A percentile compares a stretch with the other conserved stretches of the same genome.
phyloP scores from a whole-genome alignment of 2,113 vertebrate genomes.

The Amia ocellicauda region DNA sequence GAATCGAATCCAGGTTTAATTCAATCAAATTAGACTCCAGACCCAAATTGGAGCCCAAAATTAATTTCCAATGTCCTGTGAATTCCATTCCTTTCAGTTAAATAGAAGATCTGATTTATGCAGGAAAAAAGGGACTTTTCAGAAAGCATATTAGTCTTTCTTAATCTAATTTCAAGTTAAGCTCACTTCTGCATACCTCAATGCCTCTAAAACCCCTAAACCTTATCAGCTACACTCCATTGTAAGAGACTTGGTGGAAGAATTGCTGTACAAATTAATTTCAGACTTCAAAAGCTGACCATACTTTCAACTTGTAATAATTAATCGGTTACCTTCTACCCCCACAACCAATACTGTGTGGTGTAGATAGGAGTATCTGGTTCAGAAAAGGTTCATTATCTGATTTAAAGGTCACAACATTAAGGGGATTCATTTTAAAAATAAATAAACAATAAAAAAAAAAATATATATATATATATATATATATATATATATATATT shows the following conservation, averaged over 20 bases:
- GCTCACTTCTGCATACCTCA: not conserved
- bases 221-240: not conserved
- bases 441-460: too few species aligned
- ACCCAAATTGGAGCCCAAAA: slow-evolving; percentile 20
- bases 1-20: slow-evolving; percentile 22
- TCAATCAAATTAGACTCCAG: slow-evolving; percentile 19
- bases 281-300: slow-evolving; percentile 1
- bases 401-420: too few species aligned
- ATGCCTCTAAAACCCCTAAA: not conserved
- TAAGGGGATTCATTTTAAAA: too few species aligned
- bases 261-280: not conserved
- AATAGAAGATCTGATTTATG: not conserved
- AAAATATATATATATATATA: too few species aligned
- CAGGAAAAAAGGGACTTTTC: too few species aligned
- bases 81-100: slow-evolving; percentile 19
- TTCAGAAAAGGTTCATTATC: too few species aligned
- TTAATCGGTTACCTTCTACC: too few species aligned
- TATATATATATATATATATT: too few species aligned
- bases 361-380: too few species aligned
- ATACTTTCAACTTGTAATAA: too few species aligned
- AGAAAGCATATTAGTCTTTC: slow-evolving; percentile 4
- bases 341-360: too few species aligned
- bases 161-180: not conserved
- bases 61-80: slow-evolving; percentile 13
- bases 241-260: not conserved